Percentiles rank a stretch among this genome's conserved stretches.
Evolutionary conservation across 92 coral and sea anemone species (phyloP).

Genomic region (Palythoa grandiflora): DNA sequence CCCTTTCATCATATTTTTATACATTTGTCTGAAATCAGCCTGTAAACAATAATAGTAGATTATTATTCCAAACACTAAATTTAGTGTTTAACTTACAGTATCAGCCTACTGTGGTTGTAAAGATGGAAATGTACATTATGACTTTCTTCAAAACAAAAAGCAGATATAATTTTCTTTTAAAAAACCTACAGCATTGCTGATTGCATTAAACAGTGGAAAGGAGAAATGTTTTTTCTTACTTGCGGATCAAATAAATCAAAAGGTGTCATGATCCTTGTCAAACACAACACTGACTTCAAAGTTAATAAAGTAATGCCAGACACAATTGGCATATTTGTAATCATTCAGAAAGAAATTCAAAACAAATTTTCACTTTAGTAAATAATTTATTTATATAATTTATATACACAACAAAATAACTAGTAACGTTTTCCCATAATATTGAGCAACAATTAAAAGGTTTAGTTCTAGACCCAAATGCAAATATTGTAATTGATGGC

Average conservation of each 20-base stretch:
- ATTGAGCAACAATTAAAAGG: constrained; percentile 17
- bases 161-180: not conserved
- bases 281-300: constrained; percentile 34
- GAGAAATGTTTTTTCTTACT: constrained; percentile 33
- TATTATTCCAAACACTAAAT: not conserved
- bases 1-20: constrained; percentile 24
- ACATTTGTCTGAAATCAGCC: constrained; percentile 36
- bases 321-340: constrained; percentile 18
- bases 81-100: too few relatives aligned
- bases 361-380: constrained; percentile 19
- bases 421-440: constrained; percentile 21
- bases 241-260: constrained; percentile 37
- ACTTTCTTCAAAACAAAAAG: not conserved
- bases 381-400: not conserved
- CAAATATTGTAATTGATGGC: constrained; percentile 42
- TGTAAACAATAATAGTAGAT: not conserved
- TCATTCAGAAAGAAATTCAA: constrained; percentile 33
- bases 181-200: constrained; percentile 21
- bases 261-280: constrained; percentile 42
- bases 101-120: not conserved
- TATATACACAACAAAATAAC: constrained; percentile 39
- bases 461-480: not conserved
- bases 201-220: constrained; percentile 42
- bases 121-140: not conserved
- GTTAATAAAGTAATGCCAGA: constrained; percentile 18